phyloP scores from a whole-genome alignment of 2,797 vertebrate genomes.

The Pangasius sanitwongsei region DNA sequence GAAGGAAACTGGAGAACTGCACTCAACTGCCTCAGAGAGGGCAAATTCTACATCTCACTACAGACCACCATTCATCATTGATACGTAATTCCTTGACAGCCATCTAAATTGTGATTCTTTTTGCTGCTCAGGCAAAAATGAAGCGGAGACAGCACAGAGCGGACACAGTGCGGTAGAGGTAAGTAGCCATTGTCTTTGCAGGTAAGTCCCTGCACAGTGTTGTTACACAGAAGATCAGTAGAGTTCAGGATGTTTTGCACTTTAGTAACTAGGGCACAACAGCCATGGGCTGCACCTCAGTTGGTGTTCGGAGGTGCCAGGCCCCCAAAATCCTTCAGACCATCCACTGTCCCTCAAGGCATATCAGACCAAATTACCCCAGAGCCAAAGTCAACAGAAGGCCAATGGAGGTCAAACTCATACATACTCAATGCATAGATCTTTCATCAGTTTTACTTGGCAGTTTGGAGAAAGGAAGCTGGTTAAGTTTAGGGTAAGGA shows the following conservation, averaged over 20 bases:
- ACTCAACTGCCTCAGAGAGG: neutral
- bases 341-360: constrained; percentile 29
- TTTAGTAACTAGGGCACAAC: constrained; percentile 25
- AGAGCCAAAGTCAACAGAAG: constrained; percentile 20
- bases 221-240: constrained; percentile 28
- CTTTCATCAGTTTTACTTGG: neutral
- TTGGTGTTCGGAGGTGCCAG: constrained; percentile 23
- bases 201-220: constrained; percentile 72
- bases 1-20: neutral
- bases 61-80: neutral
- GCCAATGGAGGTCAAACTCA: constrained; percentile 45
- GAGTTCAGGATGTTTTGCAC: constrained; percentile 14
- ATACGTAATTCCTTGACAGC: neutral
- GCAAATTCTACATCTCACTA: neutral
- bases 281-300: constrained; percentile 27
- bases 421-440: neutral
- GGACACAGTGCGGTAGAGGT: constrained; percentile 92
- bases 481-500: neutral
- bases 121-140: constrained; percentile 83
- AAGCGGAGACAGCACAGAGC: constrained; percentile 79
- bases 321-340: constrained; percentile 25
- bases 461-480: neutral
- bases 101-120: neutral
- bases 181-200: constrained; percentile 79
- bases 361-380: constrained; percentile 9